Evolutionary conservation across 2,797 vertebrate genomes (phyloP).

Genomic region (Pantherophis alleghaniensis): DNA sequence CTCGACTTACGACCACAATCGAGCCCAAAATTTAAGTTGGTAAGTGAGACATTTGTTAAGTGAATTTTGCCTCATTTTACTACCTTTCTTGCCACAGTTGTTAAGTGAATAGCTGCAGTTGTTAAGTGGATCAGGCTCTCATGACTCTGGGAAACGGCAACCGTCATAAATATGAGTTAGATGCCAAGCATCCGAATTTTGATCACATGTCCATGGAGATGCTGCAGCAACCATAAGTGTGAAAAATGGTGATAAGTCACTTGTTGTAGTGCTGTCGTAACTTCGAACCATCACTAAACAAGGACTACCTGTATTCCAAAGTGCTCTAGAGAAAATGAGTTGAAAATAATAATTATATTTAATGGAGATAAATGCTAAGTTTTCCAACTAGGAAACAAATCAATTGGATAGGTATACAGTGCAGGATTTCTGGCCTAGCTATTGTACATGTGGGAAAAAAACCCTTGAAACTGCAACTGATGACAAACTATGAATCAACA

Average conservation of each 20-base stretch:
- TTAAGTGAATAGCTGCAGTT: no score
- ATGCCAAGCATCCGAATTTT: not conserved
- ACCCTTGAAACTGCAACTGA: not conserved
- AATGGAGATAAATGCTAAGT: not conserved
- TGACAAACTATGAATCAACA: not conserved
- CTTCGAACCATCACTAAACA: not conserved
- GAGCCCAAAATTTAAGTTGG: no score
- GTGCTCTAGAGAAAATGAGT: not conserved
- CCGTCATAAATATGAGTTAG: not conserved
- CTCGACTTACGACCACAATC: no score
- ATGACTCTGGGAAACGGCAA: not conserved
- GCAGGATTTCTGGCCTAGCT: not conserved
- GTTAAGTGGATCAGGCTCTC: no score
- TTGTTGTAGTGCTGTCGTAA: not conserved
- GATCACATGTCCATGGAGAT: not conserved
- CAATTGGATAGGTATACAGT: not conserved
- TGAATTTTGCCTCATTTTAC: no score
- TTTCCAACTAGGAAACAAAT: not conserved
- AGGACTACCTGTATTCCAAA: not conserved
- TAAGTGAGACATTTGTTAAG: no score
- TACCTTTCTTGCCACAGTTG: no score
- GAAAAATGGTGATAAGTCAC: not conserved
- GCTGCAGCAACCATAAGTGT: not conserved
- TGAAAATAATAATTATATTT: not conserved
- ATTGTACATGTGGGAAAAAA: not conserved